These are phyloP conservation scores for Sebastiscus albofasciatus DNA, from an alignment of 2,797 vertebrate genomes.

Conservation along the genomic window DNA sequence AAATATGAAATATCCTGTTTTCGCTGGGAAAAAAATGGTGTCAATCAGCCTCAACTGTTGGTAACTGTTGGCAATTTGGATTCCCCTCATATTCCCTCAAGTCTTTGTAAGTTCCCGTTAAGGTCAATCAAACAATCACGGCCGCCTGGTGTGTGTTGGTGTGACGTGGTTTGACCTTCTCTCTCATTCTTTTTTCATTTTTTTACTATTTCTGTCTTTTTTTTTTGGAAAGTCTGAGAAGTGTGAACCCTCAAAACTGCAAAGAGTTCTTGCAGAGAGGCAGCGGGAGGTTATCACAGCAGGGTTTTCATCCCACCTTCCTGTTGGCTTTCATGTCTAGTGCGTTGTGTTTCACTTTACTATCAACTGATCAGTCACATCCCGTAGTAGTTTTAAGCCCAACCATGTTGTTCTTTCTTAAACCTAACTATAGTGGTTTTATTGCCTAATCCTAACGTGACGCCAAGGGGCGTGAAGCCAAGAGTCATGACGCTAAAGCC, in stretches of 20 bases:
- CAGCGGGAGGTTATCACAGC: not conserved
- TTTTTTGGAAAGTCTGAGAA: not conserved
- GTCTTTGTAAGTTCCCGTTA: not conserved
- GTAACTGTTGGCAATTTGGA: too few species aligned
- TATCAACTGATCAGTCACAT: too few species aligned
- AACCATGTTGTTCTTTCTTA: too few species aligned
- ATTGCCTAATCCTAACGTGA: too few species aligned
- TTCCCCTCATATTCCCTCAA: too few species aligned
- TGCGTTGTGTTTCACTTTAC: too few species aligned
- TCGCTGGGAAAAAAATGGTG: not conserved
- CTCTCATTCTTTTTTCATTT: not conserved
- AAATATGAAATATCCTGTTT: not conserved
- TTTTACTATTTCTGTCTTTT: not conserved
- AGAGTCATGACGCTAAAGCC: too few species aligned
- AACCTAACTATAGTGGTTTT: too few species aligned
- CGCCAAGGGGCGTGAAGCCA: too few species aligned
- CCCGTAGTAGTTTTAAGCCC: too few species aligned
- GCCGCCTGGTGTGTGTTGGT: not conserved
- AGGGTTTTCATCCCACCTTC: not conserved
- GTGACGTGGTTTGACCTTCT: too few species aligned
- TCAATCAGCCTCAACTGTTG: not conserved
- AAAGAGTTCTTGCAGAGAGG: not conserved
- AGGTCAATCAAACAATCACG: not conserved
- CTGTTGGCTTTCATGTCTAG: not conserved
- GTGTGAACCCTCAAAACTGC: not conserved